Percentiles rank a stretch among this genome's conserved stretches.
Evolutionary conservation across 2,888 invertebrate genomes (phyloP).

Genomic region (Seira sanloemensis): DNA sequence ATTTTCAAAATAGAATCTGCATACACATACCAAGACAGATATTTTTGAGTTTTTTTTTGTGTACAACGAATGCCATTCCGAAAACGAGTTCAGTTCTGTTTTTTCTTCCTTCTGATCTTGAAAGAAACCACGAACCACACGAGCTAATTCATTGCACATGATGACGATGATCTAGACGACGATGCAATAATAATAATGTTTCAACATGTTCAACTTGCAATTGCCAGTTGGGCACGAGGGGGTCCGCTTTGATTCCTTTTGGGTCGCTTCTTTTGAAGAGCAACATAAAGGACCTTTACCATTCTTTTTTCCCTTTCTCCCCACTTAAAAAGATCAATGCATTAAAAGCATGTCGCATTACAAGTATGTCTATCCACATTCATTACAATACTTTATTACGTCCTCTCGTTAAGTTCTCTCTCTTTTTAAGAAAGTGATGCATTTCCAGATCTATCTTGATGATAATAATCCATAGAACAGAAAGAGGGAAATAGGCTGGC

Average conservation of each 20-base stretch:
- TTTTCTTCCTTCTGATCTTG: conserved; percentile 1
- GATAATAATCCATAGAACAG: conserved; percentile 39
- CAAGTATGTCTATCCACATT: conserved; percentile 16
- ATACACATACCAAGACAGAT: neutral
- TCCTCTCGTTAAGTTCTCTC: conserved; percentile 34
- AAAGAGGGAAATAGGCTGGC: conserved; percentile 1
- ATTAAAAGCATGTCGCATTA: conserved; percentile 16
- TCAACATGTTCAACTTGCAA: conserved; percentile 51
- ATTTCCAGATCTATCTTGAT: conserved; percentile 40
- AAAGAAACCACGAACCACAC: conserved; percentile 12
- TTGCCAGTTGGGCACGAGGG: conserved; percentile 59
- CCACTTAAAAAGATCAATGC: conserved; percentile 23
- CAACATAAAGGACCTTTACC: neutral
- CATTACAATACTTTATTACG: conserved; percentile 63
- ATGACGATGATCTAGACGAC: neutral
- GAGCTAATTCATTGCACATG: conserved; percentile 47
- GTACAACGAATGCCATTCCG: too few relatives aligned
- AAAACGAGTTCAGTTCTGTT: conserved; percentile 11
- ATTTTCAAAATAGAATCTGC: conserved; percentile 28
- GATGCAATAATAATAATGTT: conserved; percentile 46
- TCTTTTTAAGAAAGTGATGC: conserved; percentile 45
- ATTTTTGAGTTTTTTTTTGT: neutral
- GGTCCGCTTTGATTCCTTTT: conserved; percentile 32
- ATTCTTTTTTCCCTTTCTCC: conserved; percentile 3
- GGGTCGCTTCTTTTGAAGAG: neutral